phyloP scores from a whole-genome alignment of 2,888 invertebrate genomes.

The Gibbula magus region DNA sequence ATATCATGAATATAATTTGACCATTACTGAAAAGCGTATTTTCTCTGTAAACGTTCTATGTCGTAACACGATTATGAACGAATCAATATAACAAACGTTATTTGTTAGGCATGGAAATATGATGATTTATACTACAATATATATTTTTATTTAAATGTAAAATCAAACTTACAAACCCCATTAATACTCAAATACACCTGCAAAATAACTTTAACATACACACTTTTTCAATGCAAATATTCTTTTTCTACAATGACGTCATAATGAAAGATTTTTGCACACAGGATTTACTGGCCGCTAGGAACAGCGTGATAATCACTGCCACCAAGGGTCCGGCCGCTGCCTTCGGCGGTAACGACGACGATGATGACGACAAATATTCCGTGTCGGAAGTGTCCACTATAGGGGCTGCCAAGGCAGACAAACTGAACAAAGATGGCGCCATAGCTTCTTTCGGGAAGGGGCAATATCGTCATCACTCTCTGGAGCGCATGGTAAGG shows the following conservation, averaged over 20 bases:
- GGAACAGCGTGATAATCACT: constrained; percentile 14
- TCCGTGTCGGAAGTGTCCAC: constrained; percentile 45
- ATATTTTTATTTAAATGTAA: no score
- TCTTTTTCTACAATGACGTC: neutral
- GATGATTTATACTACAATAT: no score
- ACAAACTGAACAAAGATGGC: neutral
- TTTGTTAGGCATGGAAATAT: no score
- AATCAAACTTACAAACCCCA: neutral
- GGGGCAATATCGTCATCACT: neutral
- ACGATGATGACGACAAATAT: constrained; percentile 56
- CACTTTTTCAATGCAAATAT: neutral
- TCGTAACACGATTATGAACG: no score
- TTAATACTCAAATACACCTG: neutral
- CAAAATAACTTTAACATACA: neutral
- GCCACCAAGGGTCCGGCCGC: constrained; percentile 43
- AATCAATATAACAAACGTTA: no score
- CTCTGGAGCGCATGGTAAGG: constrained; percentile 3
- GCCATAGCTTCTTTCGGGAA: neutral
- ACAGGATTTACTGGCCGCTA: neutral
- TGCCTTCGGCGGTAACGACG: constrained; percentile 60
- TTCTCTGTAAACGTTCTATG: no score
- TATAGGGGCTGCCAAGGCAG: neutral
- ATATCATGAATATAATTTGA: no score
- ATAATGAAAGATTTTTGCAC: no score
- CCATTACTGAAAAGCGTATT: no score